Percentiles rank a stretch among this genome's conserved stretches.
Evolutionary conservation across 2,888 invertebrate genomes (phyloP).

Genomic region (Caenorhabditis japonica): DNA sequence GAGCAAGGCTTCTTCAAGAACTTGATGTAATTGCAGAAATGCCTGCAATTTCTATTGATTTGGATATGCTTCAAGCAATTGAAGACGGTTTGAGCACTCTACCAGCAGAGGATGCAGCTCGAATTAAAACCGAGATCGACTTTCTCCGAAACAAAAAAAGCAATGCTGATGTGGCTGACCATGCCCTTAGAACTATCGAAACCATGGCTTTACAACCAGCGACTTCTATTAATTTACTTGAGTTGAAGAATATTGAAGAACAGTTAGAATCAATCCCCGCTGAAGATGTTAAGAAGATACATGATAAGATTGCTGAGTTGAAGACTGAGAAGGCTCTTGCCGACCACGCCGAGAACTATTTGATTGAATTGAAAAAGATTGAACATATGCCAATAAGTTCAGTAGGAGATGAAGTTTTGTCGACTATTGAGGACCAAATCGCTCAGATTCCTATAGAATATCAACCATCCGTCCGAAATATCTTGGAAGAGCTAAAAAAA

Average conservation of each 20-base stretch:
- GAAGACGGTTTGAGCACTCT: constrained; percentile 9
- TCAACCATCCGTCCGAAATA: constrained; percentile 13
- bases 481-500: constrained; percentile 15
- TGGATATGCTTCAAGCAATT: constrained; percentile 12
- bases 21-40: constrained; percentile 14
- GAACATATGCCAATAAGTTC: constrained; percentile 19
- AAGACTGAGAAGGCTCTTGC: constrained; percentile 13
- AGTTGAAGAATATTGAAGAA: constrained; percentile 24
- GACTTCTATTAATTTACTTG: constrained; percentile 5
- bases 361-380: constrained; percentile 23
- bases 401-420: constrained; percentile 11
- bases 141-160: constrained; percentile 18
- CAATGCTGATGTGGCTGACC: constrained; percentile 1
- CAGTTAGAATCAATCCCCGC: constrained; percentile 10
- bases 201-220: constrained; percentile 8
- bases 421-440: constrained; percentile 32
- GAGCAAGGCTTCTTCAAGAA: constrained; percentile 10
- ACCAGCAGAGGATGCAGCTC: constrained; percentile 1
- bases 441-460: constrained; percentile 23
- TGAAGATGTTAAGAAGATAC: constrained; percentile 9
- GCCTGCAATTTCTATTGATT: constrained; percentile 16
- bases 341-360: constrained; percentile 25
- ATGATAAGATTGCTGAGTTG: constrained; percentile 13
- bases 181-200: constrained; percentile 5
- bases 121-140: constrained; percentile 27